phyloP scores from a whole-genome alignment of 2,888 invertebrate species.

The Cataglyphis livida region DNA sequence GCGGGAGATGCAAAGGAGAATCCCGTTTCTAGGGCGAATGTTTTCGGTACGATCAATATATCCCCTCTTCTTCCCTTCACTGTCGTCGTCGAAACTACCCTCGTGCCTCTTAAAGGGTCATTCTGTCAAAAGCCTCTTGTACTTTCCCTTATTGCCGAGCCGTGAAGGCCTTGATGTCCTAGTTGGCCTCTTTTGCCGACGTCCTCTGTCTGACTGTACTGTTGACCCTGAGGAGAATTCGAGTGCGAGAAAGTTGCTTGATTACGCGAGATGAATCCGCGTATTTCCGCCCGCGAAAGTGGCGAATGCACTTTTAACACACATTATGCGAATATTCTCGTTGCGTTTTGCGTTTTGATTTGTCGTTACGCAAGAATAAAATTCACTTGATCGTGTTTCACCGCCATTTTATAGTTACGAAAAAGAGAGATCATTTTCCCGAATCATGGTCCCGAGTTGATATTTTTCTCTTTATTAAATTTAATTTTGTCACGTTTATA shows the following conservation, averaged over 20 bases:
- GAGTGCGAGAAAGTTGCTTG: conserved; percentile 41
- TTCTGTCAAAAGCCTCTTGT: conserved; percentile 48
- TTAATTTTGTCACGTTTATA: not conserved
- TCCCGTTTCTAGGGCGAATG: conserved; percentile 33
- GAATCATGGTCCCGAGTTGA: not conserved
- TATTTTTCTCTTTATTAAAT: not conserved
- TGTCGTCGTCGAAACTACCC: conserved; percentile 28
- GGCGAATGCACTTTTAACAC: not conserved
- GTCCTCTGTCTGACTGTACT: not conserved
- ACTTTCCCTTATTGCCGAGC: conserved; percentile 41
- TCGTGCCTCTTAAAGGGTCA: conserved; percentile 55
- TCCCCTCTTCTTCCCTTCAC: conserved; percentile 13
- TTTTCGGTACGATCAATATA: conserved; percentile 62
- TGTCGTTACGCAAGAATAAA: not conserved
- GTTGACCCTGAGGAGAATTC: conserved; percentile 37
- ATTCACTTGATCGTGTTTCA: conserved; percentile 8
- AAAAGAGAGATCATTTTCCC: not conserved
- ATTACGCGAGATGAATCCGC: conserved; percentile 36
- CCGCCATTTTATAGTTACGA: not conserved
- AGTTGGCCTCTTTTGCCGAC: conserved; percentile 39
- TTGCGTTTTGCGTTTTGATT: conserved; percentile 1
- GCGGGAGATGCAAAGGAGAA: conserved; percentile 1
- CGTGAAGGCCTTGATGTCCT: conserved; percentile 49
- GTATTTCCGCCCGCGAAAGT: not conserved
- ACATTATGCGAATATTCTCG: not conserved